phyloP scores from a whole-genome alignment of 2,797 vertebrate genomes.

The Fratercula arctica region DNA sequence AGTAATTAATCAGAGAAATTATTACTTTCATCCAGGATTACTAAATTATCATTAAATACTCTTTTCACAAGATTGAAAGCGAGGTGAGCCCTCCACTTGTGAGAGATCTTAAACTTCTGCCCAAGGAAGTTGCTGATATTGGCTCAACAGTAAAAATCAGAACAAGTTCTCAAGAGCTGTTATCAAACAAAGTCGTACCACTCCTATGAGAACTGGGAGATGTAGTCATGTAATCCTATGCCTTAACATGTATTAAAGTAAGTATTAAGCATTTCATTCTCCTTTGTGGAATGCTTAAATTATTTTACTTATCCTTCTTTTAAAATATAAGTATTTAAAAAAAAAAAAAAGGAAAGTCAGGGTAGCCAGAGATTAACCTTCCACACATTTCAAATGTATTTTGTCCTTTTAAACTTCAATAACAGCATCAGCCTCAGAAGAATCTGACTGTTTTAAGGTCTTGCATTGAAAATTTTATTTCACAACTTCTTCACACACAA shows the following conservation, averaged over 20 bases:
- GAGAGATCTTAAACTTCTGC: background rate
- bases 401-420: background rate
- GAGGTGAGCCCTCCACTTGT: background rate
- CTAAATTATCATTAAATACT: background rate
- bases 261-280: background rate
- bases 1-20: background rate
- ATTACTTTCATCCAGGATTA: background rate
- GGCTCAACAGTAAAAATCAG: background rate
- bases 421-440: background rate
- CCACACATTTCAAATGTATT: background rate
- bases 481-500: background rate
- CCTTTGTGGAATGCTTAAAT: background rate
- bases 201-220: background rate
- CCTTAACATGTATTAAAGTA: background rate
- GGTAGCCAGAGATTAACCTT: constrained; percentile 5
- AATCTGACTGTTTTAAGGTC: background rate
- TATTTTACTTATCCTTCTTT: background rate
- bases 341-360: background rate
- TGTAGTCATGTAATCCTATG: background rate
- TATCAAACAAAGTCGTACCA: background rate
- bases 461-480: background rate
- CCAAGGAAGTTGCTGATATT: background rate
- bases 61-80: background rate
- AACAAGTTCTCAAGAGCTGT: background rate
- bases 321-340: background rate